A percentile compares a stretch with the other conserved stretches of the same genome.
Conservation (phyloP, 2,113 vertebrate genomes). For the Hypomesus transpacificus region DNA sequence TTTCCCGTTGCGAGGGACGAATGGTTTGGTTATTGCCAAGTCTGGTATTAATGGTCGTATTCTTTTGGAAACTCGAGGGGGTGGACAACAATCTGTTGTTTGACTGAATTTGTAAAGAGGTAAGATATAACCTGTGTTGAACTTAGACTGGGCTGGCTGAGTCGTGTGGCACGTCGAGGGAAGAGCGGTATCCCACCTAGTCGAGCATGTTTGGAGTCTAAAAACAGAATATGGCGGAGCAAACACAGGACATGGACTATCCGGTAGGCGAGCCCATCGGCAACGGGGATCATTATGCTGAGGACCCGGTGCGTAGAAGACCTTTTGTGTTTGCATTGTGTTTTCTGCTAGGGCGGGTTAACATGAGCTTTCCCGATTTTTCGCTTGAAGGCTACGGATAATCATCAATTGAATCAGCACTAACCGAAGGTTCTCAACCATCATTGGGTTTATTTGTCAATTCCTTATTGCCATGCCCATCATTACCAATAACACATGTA, state of each 20-base stretch:
- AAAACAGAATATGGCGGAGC: slow-evolving; percentile 66
- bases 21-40: no score
- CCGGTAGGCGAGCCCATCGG: slow-evolving; percentile 60
- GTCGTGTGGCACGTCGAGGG: not conserved
- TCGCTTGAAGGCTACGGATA: not conserved
- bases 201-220: slow-evolving; percentile 51
- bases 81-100: no score
- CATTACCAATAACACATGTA: no score
- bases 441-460: no score
- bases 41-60: no score
- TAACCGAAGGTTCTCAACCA: no score
- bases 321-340: not conserved
- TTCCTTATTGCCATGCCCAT: no score
- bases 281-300: slow-evolving; percentile 53
- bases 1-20: no score
- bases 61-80: no score
- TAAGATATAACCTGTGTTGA: no score
- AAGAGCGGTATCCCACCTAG: slow-evolving; percentile 15
- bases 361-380: not conserved
- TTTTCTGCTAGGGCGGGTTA: not conserved
- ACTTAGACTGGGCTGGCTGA: not conserved
- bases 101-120: no score
- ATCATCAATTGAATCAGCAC: no score
- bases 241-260: slow-evolving; percentile 61
- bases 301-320: slow-evolving; percentile 68